Base-by-base conservation (phyloP, 2,888 invertebrate genomes). In the Lasioglossum marginatum region DNA sequence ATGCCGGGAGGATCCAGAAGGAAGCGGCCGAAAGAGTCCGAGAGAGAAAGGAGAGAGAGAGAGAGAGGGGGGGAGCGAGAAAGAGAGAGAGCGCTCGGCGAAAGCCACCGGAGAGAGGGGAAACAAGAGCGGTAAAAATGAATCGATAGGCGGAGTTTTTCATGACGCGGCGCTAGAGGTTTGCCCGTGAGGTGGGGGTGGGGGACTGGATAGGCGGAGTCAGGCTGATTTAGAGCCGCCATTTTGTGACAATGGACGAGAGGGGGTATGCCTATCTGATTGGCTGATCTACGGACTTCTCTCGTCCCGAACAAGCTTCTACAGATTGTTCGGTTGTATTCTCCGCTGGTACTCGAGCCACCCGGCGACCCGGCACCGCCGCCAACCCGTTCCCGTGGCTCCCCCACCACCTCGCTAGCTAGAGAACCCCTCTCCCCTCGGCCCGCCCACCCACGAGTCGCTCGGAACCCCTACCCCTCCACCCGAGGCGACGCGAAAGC, bases 121-220 rank as follows among this genome's bases (percentile, higher is more conserved):
- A 92, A 92, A 93, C 91, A 93, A 93, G 94, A 93, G 93, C 93
- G 92, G 92, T 94, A 95, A 95, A 95, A 95, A 95, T 94, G 94
- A 95, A 95, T 95, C 95, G 94, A 95, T 95, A 95, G 95, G 95
- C 95, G 95, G 95, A 95, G 95, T 95, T 95, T 95, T 95, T 95
- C 94, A 92, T 88, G 92, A 91, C 90, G 93, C 91, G 92, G 92
- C 92, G 92, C 91, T 92, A 91, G 92, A 91, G 93, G 92, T 92
- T 60, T 92, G 92, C 91, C 57, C 10, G 83, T 77, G 88, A 86
- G 88, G 85, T 89, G 91, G 92, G 91, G 89, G 88, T 88, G 85
- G 89, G 91, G 90, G 89, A 88, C 88, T 92, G 91, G 90, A 93
- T 94, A 93, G 95, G 95, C 95, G 95, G 95, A 95, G 95, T 93